Conservation (phyloP, 2,888 invertebrate species). For the Diplazon laetatorius region DNA sequence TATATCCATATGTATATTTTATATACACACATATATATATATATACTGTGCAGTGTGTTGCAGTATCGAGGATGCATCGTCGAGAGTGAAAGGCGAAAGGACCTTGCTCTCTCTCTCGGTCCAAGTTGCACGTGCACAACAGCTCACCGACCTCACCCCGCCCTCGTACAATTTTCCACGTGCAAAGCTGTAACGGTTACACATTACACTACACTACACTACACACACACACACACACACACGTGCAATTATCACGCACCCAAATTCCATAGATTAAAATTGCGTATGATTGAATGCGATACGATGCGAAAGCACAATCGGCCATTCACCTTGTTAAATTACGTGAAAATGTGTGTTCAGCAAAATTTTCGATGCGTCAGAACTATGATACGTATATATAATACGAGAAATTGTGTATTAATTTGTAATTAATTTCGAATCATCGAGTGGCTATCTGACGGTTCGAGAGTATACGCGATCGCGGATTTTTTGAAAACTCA, state of each 20-base stretch:
- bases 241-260: too few relatives aligned
- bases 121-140: slow-evolving; percentile 46
- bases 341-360: neutral
- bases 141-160: slow-evolving; percentile 21
- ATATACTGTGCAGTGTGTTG: too few relatives aligned
- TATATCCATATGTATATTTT: too few relatives aligned
- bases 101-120: slow-evolving; percentile 45
- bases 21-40: too few relatives aligned
- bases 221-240: too few relatives aligned
- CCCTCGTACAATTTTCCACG: slow-evolving; percentile 25
- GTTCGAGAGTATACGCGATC: neutral
- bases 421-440: slow-evolving; percentile 14
- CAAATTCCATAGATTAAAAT: neutral
- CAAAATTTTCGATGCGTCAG: slow-evolving; percentile 1
- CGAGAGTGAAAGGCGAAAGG: slow-evolving; percentile 54
- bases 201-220: neutral
- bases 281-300: neutral
- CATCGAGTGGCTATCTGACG: neutral
- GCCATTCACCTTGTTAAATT: too few relatives aligned
- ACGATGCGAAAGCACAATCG: neutral
- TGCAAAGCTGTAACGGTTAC: neutral
- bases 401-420: slow-evolving; percentile 6
- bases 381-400: slow-evolving; percentile 7
- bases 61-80: neutral
- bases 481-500: too few relatives aligned